A percentile compares a stretch with the other conserved stretches of the same genome.
phyloP scores from a whole-genome alignment of 2,113 vertebrate species.

The Platysteira castanea region DNA sequence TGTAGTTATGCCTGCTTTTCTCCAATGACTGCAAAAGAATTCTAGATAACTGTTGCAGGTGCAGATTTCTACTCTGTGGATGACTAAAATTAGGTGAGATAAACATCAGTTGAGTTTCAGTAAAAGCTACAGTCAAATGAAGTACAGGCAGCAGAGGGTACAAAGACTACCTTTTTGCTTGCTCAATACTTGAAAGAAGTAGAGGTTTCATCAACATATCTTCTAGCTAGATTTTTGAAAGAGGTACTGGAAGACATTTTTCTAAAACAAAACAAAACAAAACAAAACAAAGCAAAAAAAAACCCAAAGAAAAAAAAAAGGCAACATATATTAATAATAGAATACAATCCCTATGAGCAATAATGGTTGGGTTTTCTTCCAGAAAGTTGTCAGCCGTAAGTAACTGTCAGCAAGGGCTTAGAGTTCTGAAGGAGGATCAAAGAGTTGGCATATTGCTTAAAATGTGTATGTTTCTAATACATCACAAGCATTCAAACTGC shows the following conservation, averaged over 20 bases:
- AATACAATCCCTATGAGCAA: neutral
- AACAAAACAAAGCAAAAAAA: neutral
- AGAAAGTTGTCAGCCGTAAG: constrained; percentile 26
- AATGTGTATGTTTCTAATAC: constrained; percentile 53
- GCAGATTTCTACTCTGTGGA: neutral
- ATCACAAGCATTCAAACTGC: constrained; percentile 39
- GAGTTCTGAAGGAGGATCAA: constrained; percentile 44
- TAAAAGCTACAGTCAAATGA: neutral
- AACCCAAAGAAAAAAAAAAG: too few relatives aligned
- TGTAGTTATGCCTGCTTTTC: neutral
- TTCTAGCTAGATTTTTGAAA: neutral
- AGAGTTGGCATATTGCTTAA: constrained; percentile 40
- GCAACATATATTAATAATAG: neutral
- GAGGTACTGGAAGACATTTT: neutral
- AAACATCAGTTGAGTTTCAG: neutral
- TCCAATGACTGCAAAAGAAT: neutral
- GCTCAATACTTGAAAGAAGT: neutral
- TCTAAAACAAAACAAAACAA: neutral
- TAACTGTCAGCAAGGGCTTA: constrained; percentile 28
- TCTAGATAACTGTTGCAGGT: neutral
- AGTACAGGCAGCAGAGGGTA: neutral
- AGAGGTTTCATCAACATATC: neutral
- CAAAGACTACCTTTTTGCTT: neutral
- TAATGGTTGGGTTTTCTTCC: neutral
- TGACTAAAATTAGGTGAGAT: neutral